Evolutionary conservation across 2,113 vertebrate genomes (phyloP), one percentile per base, ranked within the genome.

Genomic region (Oophaga pumilio): DNA sequence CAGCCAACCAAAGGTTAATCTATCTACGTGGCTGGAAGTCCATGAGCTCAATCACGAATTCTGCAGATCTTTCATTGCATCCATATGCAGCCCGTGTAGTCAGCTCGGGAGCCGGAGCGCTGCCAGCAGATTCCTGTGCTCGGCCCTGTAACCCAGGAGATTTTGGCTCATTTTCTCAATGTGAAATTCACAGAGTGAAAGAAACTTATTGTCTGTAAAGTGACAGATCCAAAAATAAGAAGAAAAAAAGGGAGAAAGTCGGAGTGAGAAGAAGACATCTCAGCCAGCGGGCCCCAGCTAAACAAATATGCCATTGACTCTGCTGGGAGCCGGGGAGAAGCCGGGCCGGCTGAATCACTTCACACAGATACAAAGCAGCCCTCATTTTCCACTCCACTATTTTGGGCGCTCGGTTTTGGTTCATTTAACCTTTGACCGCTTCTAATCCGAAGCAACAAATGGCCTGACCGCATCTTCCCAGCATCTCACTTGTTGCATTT

Each of bases 351-450:
- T 68, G 76, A 85, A 59, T 78, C 62, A 69, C 85, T 68, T 57
- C 22, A 53, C 59, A 28, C 33, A 52, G 9, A 64, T 24, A 78
- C 85, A 66, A 78, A 59, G 60, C 60, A 12, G 73, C 85, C 62
- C 60, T 56, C 76, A 79, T 50, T 66, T 66, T 78, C 43, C 73
- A 28, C 73, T 56, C 59, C 76, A 57, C 74, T 79, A 86, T 86
- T 86, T 66, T 52, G 62, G 85, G 76, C 49, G 8, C 33, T 71
- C 26, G 59, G 50, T 69, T 79, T 60, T 53, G 85, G 85, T 73
- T 68, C 76, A 49, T 79, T 79, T 79, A 33, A 86, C 85, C 85
- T 78, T 69, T 78, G 85, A 69, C 76, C 85, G n/a, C 85, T 86
- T 78, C 17, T 79, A 79, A 86, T 86, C 76, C 60, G 18, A 26